A percentile compares a stretch with the other conserved stretches of the same genome.
Evolutionary conservation across 2,113 vertebrate species (phyloP).

Genomic region (Andinoacara biseriatus): DNA sequence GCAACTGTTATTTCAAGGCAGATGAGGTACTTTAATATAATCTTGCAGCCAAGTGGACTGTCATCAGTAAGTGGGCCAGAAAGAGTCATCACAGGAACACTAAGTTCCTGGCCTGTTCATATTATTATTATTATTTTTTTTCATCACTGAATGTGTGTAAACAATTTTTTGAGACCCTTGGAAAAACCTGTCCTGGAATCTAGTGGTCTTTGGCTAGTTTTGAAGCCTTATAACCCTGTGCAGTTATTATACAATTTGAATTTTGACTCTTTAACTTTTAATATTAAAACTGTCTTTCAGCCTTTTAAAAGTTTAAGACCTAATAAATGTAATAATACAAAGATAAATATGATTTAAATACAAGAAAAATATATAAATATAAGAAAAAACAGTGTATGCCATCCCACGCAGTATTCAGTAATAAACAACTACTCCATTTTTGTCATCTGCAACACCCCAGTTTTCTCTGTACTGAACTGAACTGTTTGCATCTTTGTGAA

Average conservation of each 20-base stretch:
- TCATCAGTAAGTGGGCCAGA: background rate
- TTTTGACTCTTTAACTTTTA: background rate
- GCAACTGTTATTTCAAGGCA: background rate
- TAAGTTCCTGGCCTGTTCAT: background rate
- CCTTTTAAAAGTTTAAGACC: background rate
- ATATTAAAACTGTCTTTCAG: background rate
- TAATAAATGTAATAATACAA: background rate
- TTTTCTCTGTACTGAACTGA: background rate
- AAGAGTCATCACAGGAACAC: background rate
- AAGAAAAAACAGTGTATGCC: background rate
- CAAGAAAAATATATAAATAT: background rate
- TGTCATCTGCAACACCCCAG: background rate
- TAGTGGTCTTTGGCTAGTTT: background rate
- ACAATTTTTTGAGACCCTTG: background rate
- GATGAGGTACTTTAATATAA: background rate
- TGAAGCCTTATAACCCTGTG: background rate
- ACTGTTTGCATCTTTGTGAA: conserved; percentile 24
- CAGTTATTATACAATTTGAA: background rate
- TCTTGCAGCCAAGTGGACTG: background rate
- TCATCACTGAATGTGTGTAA: background rate
- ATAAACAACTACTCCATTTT: background rate
- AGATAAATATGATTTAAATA: background rate
- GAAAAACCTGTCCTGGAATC: background rate
- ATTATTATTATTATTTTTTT: background rate
- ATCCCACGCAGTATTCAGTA: background rate